Evolutionary conservation across 2,113 vertebrate genomes (phyloP), one percentile per base, ranked within the genome.

Genomic region (Burhinus bistriatus): DNA sequence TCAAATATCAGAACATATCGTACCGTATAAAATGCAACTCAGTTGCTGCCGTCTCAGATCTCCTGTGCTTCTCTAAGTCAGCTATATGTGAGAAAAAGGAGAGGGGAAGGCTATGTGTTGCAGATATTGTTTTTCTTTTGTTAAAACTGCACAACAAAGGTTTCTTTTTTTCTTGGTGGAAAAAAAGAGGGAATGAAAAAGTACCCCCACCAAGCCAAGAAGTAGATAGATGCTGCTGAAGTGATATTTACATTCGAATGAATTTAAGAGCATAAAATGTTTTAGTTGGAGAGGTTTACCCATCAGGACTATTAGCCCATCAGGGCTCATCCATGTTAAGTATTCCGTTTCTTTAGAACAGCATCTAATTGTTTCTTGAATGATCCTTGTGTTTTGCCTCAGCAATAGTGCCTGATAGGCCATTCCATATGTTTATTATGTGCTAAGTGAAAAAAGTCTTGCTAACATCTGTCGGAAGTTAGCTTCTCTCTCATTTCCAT

Each of bases 371-470:
- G 95, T 94, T 97, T 97, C 96, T 98, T 98, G 97, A 98, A 98
- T 1, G 92, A 97, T 97, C 96, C 90, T 96, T 97, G 97, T 95
- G 93, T 98, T 98, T 98, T 98, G 95, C 96, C 97, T 98, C 95
- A 95, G 97, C 95, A 98, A 89, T 96, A 98, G 91, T 89, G 96
- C 95, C 94, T 97, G 95, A 96, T 97, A 98, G 95, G 91, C 92
- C 66, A 36, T 97, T 98, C 98, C 98, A 97, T 98, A 98, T 98
- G 98, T 96, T 98, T 98, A 96, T 97, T 97, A 97, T 64, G 78
- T 96, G 96, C 96, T 96, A 97, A 97, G 90, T 83, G 78, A 76
- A 83, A 96, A 93, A 96, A 95, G 81, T 81, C 95, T 92, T 95
- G 54, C 80, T 87, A 98, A 98, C 98, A 98, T 98, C 98, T 98